Conservation (phyloP, 2,797 vertebrate species). For the Thamnophis elegans region DNA sequence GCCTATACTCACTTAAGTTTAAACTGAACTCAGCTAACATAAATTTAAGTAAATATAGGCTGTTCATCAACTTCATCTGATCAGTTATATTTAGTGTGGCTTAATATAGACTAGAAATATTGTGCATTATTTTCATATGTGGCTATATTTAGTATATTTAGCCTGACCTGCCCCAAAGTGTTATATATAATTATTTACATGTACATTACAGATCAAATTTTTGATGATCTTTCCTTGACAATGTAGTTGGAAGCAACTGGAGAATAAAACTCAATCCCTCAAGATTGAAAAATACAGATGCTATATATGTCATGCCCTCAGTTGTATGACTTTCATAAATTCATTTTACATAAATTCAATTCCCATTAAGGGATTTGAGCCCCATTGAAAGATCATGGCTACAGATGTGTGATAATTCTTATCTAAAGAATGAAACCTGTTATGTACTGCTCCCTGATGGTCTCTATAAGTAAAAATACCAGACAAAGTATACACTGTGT, state of each 20-base stretch:
- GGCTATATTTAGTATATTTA: not conserved
- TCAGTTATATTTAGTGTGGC: not conserved
- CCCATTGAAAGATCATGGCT: not conserved
- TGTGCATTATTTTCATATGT: not conserved
- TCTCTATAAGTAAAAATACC: not conserved
- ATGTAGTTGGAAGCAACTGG: not conserved
- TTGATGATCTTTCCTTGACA: not conserved
- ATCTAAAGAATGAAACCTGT: not conserved
- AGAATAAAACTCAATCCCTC: not conserved
- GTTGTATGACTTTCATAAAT: not conserved
- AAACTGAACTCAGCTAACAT: not conserved
- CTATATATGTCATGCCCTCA: not conserved
- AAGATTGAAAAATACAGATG: not conserved
- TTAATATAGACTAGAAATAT: not conserved
- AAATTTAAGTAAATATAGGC: not conserved
- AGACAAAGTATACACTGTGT: not conserved
- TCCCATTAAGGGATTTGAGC: not conserved
- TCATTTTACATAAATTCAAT: not conserved
- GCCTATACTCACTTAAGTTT: not conserved
- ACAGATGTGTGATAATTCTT: not conserved
- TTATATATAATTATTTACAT: not conserved
- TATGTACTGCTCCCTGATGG: not conserved
- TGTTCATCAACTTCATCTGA: not conserved
- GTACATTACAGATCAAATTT: not conserved
- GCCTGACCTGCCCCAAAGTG: not conserved